Evolutionary conservation across 2,113 vertebrate genomes (phyloP), one percentile per base, ranked within the genome.

Genomic region (Notothenia rossii): DNA sequence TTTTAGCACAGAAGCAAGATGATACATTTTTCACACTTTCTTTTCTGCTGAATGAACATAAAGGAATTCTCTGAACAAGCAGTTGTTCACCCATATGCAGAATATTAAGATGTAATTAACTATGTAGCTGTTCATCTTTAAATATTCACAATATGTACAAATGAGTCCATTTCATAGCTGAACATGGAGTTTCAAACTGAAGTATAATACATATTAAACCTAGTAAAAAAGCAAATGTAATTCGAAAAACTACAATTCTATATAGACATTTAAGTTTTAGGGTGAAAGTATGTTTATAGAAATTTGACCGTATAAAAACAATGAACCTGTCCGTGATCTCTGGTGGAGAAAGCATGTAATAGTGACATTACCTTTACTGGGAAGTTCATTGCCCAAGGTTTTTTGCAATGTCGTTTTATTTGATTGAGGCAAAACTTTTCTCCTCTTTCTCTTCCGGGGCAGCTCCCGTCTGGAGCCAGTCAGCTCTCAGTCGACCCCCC

Each of bases 391-490:
- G 51, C 15, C 10, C 20, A 10, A 36, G 5, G 10, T 18, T 4
- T 59, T 43, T 2, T 78, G 10, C n/a, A 12, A 75, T 70, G 13
- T 56, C 1, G 49, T 71, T 71, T 51, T 17, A 56, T 7, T 29
- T 59, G 43, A 43, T 25, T 15, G 14, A 69, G 9, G 13, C 17
- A 36, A 43, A 54, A 40, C 0, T 1, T 49, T 9, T 8, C 22
- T 7, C 0, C 36, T 60, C 55, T 78, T 50, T 15, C 0, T 5
- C 3, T 14, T 6, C 45, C 0, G 6, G 2, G 13, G 2, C 54
- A 98, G 97, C 78, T 99, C 98, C 72, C 97, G 97, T 4, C 92
- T 99, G 78, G 98, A 99, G 88, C 96, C 98, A 3, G 95, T 95
- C 54, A 95, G 95, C 56, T 91, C 94, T 78, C 96, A 96, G 93